These are phyloP conservation scores for Hydrolagus colliei DNA, from an alignment of 2,797 vertebrate species.

Conservation along the genomic window DNA sequence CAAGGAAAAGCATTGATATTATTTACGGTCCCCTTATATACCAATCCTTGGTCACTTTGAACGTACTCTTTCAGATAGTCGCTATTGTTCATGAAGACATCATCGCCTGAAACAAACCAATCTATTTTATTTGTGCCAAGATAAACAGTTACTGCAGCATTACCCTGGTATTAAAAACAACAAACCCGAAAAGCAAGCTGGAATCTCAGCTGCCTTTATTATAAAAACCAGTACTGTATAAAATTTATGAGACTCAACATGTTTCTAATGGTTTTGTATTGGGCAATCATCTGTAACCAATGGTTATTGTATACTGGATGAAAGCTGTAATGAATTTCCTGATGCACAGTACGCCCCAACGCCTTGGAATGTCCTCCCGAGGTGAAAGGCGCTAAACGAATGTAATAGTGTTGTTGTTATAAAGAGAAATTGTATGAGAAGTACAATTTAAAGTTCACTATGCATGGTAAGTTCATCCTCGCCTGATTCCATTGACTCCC, in stretches of 20 bases:
- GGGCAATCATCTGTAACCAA: too few relatives aligned
- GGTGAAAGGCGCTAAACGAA: too few relatives aligned
- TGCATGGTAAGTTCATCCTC: too few relatives aligned
- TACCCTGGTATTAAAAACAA: not conserved
- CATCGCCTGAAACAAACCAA: conserved; percentile 50
- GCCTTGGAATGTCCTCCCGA: too few relatives aligned
- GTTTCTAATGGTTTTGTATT: not conserved
- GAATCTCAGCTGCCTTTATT: not conserved
- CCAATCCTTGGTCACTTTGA: conserved; percentile 57
- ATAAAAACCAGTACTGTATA: not conserved
- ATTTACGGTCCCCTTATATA: conserved; percentile 49
- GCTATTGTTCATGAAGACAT: conserved; percentile 51
- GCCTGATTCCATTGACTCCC: too few relatives aligned
- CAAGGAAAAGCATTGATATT: conserved; percentile 54
- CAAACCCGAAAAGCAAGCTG: not conserved
- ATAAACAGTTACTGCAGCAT: not conserved
- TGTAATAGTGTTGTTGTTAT: too few relatives aligned
- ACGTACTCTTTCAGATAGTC: conserved; percentile 59
- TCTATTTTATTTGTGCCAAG: not conserved
- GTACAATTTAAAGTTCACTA: too few relatives aligned
- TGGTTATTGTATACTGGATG: too few relatives aligned
- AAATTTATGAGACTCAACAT: not conserved
- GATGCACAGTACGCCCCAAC: too few relatives aligned
- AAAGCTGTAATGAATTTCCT: too few relatives aligned
- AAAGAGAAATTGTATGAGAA: too few relatives aligned